phyloP scores from a whole-genome alignment of 2,113 vertebrate species.

The Megaceryle maxima region DNA sequence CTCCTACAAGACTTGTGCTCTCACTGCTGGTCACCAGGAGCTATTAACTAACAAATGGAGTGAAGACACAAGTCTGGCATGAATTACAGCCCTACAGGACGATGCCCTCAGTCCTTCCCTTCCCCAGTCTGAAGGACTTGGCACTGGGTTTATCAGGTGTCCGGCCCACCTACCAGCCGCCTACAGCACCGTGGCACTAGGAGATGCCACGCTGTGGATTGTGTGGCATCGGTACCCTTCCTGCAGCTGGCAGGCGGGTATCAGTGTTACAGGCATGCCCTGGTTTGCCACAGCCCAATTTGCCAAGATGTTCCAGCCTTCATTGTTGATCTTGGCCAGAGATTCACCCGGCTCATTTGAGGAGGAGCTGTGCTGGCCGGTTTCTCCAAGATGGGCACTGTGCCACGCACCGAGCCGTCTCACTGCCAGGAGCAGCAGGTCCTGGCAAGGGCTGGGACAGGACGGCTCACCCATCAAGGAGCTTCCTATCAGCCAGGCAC shows the following conservation, averaged over 20 bases:
- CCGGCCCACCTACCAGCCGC: background rate
- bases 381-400: background rate
- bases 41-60: background rate
- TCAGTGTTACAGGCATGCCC: background rate
- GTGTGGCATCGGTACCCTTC: rapidly evolving
- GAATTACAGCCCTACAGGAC: background rate
- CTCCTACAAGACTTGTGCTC: background rate
- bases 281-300: background rate
- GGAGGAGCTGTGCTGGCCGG: rapidly evolving
- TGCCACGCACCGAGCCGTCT: rapidly evolving
- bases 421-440: background rate
- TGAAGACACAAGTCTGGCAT: background rate
- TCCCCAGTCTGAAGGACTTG: background rate
- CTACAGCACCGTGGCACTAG: rapidly evolving
- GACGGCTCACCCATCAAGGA: rapidly evolving
- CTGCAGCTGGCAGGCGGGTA: rapidly evolving
- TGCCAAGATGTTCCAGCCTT: background rate
- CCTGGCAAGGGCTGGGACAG: background rate
- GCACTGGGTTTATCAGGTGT: background rate
- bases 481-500: background rate
- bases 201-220: background rate
- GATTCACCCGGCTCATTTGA: background rate
- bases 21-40: background rate
- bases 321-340: background rate
- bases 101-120: background rate